Evolutionary conservation across 1,140 invertebrate species (phyloP), one percentile per base, ranked within the genome.

Genomic region (Pseudomyrmex cubaensis): DNA sequence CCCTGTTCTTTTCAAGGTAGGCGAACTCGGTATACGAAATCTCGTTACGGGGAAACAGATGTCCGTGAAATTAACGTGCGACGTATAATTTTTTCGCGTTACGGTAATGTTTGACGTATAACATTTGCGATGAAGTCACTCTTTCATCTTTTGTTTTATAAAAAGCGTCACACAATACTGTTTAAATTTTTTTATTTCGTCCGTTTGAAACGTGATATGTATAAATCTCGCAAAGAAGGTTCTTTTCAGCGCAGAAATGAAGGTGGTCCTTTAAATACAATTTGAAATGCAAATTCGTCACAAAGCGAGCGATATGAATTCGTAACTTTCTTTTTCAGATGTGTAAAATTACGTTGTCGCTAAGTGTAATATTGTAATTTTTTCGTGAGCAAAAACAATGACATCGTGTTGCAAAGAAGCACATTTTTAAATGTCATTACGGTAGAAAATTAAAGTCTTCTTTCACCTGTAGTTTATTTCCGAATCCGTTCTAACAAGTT

Each of bases 271-370:
- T 66, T 8, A 61, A 48, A 85, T 63, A 25, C 66, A 48, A 85
- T 85, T 85, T 74, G 62, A 82, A 85, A 83, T 73, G 57, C 70
- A 82, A 75, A 82, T 82, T 17, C 15, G 46, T 20, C 46, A 8
- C 52, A 63, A 35, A 82, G 54, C n/a, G 35, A 17, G 17, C n/a
- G 17, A 25, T 57, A 70, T 48, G 54, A 63, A 67, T 63, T 70
- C 10, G 12, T 13, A 52, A 66, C 12, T 17, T 62, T 10, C n/a
- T 59, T 74, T 73, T 75, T 62, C 46, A 25, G 7, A 15, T 8
- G 50, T 52, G 61, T 46, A 52, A 35, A 80, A 80, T 80, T 44
- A 59, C n/a, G 17, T n/a, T 4, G n/a, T 2, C 8, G 44, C 10
- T 59, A 72, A 4, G 35, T 69, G 17, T 25, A 15, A 4, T 17